Base-by-base conservation (phyloP, 2,113 vertebrate species). In the Aspiorhynchus laticeps region DNA sequence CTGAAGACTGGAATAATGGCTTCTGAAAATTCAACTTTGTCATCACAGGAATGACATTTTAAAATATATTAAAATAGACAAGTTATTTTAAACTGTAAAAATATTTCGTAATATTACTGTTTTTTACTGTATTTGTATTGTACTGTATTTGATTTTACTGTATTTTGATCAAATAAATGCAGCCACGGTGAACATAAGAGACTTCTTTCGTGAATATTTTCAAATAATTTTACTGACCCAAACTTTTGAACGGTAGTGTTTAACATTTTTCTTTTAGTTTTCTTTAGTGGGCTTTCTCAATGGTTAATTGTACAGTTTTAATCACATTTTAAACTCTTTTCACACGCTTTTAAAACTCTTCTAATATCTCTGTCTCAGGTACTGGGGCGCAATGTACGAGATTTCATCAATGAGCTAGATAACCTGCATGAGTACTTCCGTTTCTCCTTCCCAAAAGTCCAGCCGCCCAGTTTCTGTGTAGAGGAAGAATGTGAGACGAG, bases 331-430 rank as follows among this genome's bases (percentile, higher is more conserved):
- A 59, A 36, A 26, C 14, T 38, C 38, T 38, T 38, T 38, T 38
- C 7, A 43, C 15, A 51, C 26, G 21, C 9, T 14, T 26, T 71
- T 67, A 41, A 65, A 21, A 41, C n/a, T 36, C 26, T 3, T 46
- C 1, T 33, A 71, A 53, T 36, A 26, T 38, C 2, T 51, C 26
- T 26, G 0, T 74, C 4, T 51, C 14, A 94, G 95, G 93, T 95
- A 28, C 86, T 94, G 87, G 95, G 95, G 0, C 91, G 93, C 17
- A 94, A 95, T 17, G 94, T 95, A 46, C 90, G 93, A 17, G 95
- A 95, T 91, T 96, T 95, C 91, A 95, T 96, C 91, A 96, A 94
- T 11, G 94, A 94, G 86, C 90, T 95, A 90, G 94, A 95, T 89
- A 95, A 95, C 89, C 90, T 95, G 89, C 94, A 95, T 21, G 93